Base-by-base conservation (phyloP, 2,797 vertebrate species). In the Scyliorhinus canicula region DNA sequence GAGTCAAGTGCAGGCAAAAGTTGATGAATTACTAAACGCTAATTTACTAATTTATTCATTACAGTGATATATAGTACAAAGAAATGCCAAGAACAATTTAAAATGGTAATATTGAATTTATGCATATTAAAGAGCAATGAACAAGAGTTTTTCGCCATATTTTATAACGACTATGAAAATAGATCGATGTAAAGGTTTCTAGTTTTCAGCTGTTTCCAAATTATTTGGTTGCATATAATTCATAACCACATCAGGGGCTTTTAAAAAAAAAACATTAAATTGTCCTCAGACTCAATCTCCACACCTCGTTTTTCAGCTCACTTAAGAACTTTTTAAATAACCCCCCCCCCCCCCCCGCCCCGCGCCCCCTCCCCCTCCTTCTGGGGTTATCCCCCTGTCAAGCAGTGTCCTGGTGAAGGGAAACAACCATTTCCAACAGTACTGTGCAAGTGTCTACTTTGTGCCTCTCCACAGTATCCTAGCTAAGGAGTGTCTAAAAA, bases 31-130 rank as follows among this genome's bases (percentile, higher is more conserved):
- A 74, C 67, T 55, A 74, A 52, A n/a, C 50, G 67, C 24, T 74
- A 94, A 94, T 71, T 71, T 71, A 74, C 67, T 94, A 94, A 94
- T 94, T 94, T 94, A 65, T 94, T 94, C 67, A 94, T 94, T 74
- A 69, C 63, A 93, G 26, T 47, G 44, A 71, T 67, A 47, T 60
- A 90, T 67, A 67, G 44, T 93, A 93, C 93, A 94, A 94, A 94
- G 67, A 74, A 71, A 50, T n/a, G 67, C 44, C 93, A 71, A 52
- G 93, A 74, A 69, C 93, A 71, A 71, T 52, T 94, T 71, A 55
- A 94, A 74, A 94, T 74, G 67, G 44, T 71, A 52, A 71, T 93
- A 67, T 93, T 44, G 63, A 67, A 93, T n/a, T 94, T 52, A 71
- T 71, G 67, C 93, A 94, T 71, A 35, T 50, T 71, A 74, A 71